Evolutionary conservation across 2,797 vertebrate genomes (phyloP), one percentile per base, ranked within the genome.

Genomic region (Catharus ustulatus): DNA sequence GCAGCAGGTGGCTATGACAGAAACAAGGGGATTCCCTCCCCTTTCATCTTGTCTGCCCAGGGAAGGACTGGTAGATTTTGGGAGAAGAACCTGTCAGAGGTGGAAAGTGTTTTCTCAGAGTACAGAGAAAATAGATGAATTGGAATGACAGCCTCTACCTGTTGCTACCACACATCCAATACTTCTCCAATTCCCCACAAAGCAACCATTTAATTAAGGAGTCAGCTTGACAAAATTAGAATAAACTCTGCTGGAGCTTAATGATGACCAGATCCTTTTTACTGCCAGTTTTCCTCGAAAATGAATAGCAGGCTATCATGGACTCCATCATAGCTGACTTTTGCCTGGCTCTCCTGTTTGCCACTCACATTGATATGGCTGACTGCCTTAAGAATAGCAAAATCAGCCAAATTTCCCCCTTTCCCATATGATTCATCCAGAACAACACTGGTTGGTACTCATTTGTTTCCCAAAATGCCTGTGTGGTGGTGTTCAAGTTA

Each of bases 191-290:
- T 69, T 94, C 55, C 19, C 42, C 0, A 5, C 43, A 75, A 91
- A 90, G 6, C 17, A 24, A n/a, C 78, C 13, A 9, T 91, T 82
- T 95, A 83, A 96, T 93, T 82, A 92, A 58, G 29, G 71, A 92
- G 15, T 68, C 62, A 66, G 43, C 67, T 94, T 66, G 89, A 80
- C 49, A 79, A 95, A 91, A 84, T 93, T 78, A 90, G 36, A 87
- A 92, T 59, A 94, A 94, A 71, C 4, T 18, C 87, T 73, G 72
- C 55, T 27, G 17, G 78, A 83, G 58, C 64, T 93, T 84, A 88
- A 93, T 42, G 16, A 71, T 94, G 72, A 93, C 63, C 84, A 90
- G 83, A 91, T 63, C 55, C 27, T 36, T 92, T 95, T 89, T 73
- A 45, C 62, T 83, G 83, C 55, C 83, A 91, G 71, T 84, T 91